Percentiles rank a stretch among this genome's conserved stretches.
phyloP scores from a whole-genome alignment of 2,888 invertebrate genomes.

The Mylabris sibirica region DNA sequence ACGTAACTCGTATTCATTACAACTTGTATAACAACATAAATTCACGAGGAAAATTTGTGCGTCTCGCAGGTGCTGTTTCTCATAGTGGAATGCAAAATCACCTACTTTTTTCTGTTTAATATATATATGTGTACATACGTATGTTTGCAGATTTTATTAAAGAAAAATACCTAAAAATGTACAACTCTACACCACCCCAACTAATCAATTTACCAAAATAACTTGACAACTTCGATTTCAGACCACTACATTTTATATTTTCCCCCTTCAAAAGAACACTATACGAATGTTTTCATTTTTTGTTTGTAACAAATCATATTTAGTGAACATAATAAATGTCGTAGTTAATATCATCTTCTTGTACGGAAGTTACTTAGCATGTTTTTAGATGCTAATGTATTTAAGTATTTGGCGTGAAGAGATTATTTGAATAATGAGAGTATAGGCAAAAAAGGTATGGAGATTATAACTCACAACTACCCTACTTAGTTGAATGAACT shows the following conservation, averaged over 20 bases:
- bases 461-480: slow-evolving; percentile 32
- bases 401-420: slow-evolving; percentile 36
- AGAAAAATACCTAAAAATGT: slow-evolving; percentile 35
- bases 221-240: not conserved
- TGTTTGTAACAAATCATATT: slow-evolving; percentile 33
- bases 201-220: slow-evolving; percentile 4
- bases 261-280: slow-evolving; percentile 4
- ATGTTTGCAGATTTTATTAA: slow-evolving; percentile 41
- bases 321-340: slow-evolving; percentile 35
- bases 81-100: slow-evolving; percentile 45
- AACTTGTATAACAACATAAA: slow-evolving; percentile 46
- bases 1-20: slow-evolving; percentile 36
- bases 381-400: slow-evolving; percentile 36
- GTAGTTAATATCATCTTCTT: slow-evolving; percentile 33
- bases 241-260: not conserved
- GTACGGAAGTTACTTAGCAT: slow-evolving; percentile 35
- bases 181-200: slow-evolving; percentile 22
- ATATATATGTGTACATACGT: not conserved
- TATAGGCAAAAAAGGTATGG: slow-evolving; percentile 32
- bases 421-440: slow-evolving; percentile 36
- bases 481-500: slow-evolving; percentile 31
- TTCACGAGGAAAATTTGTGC: slow-evolving; percentile 50
- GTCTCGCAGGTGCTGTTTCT: slow-evolving; percentile 50
- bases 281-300: slow-evolving; percentile 18
- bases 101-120: slow-evolving; percentile 30